Evolutionary conservation across 2,113 vertebrate species (phyloP), one percentile per base, ranked within the genome.

Genomic region (Eleginops maclovinus): DNA sequence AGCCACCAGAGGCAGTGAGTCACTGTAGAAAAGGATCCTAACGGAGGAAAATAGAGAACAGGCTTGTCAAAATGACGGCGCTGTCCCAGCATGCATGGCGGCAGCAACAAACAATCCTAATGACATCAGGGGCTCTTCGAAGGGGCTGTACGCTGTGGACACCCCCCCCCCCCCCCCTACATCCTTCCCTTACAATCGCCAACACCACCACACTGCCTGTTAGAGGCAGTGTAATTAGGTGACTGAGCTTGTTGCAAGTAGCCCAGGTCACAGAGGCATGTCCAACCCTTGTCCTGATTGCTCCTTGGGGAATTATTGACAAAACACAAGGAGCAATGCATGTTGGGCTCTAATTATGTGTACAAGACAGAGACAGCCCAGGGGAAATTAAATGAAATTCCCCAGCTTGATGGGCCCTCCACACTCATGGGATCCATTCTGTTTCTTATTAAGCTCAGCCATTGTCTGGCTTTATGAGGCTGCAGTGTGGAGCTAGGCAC

Each of bases 321-420:
- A 97, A 97, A 97, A 97, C 95, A 96, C 95, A 95, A 95, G 94
- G 94, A 97, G 96, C 95, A 94, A 95, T 97, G 95, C 96, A 95
- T 96, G 95, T 95, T 95, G 95, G 95, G 93, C 96, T 97, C 96
- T 97, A 98, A 98, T 98, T 98, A 98, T 97, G 96, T 97, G 96
- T 98, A 98, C 96, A 96, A 97, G 96, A 96, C 96, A 95, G 94
- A 93, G 93, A 93, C 91, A 94, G 95, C 97, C 96, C 95, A 79
- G 93, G 97, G 97, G 97, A 98, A 98, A 98, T 98, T 97, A 98
- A 98, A 97, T 96, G 95, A 96, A 97, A 97, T 98, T 97, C 97
- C 97, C 96, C 93, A 96, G 95, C 95, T 96, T 96, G 96, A 97
- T 96, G 95, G 96, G 96, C 95, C 96, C 96, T 88, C 87, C 60